Evolutionary conservation across 2,113 vertebrate species (phyloP).

Genomic region (Haemorhous mexicanus): DNA sequence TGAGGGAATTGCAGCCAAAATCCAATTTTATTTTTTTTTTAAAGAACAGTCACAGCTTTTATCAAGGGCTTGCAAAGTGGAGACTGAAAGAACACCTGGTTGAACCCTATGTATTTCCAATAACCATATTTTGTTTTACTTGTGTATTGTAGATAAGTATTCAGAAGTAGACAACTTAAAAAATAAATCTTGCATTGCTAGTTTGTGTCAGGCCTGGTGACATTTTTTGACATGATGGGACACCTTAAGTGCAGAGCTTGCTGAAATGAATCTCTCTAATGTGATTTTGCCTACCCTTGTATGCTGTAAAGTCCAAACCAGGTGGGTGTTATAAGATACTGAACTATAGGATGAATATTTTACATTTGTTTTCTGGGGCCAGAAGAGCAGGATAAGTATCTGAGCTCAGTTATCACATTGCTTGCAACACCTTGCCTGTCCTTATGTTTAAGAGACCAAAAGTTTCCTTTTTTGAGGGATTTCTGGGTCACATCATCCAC

Average conservation of each 20-base stretch:
- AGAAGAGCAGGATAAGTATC: neutral
- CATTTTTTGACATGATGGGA: neutral
- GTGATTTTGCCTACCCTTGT: neutral
- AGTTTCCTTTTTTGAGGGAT: neutral
- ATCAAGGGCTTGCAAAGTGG: neutral
- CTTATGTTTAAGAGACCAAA: neutral
- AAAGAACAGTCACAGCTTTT: neutral
- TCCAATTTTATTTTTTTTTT: neutral
- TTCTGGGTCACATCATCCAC: neutral
- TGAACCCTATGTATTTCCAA: neutral
- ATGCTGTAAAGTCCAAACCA: neutral
- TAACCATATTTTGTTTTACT: neutral
- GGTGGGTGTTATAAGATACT: neutral
- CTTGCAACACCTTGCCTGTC: neutral
- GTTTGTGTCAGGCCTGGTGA: neutral
- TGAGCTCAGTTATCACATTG: neutral
- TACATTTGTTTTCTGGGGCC: neutral
- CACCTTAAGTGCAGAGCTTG: neutral
- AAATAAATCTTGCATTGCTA: neutral
- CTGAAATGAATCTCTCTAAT: neutral
- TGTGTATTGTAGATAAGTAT: neutral
- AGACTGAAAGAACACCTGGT: neutral
- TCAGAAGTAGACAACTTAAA: neutral
- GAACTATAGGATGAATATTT: neutral
- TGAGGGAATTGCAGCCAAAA: neutral